Evolutionary conservation across 1,140 invertebrate species (phyloP).

Genomic region (Antheraea mylitta): DNA sequence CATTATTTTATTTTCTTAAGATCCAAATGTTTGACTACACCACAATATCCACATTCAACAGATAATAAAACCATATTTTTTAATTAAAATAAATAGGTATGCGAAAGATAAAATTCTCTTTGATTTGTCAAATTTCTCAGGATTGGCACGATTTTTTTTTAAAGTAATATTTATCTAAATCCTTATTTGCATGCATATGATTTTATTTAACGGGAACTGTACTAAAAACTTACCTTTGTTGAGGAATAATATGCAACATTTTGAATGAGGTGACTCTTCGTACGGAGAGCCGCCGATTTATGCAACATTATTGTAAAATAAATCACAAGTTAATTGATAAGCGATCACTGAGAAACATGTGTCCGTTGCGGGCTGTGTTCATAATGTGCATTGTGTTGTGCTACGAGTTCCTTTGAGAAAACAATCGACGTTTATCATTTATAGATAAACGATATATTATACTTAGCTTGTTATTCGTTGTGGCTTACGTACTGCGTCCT

Average conservation of each 20-base stretch:
- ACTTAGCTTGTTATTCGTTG: background rate
- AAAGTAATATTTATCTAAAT: too few relatives aligned
- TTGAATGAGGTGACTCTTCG: slow-evolving; percentile 46
- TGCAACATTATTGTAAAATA: slow-evolving; percentile 46
- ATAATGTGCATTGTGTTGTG: slow-evolving; percentile 31
- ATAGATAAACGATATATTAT: slow-evolving; percentile 24
- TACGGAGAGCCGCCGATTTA: slow-evolving; percentile 48
- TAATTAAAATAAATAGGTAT: too few relatives aligned
- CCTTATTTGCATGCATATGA: too few relatives aligned
- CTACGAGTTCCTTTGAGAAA: slow-evolving; percentile 39
- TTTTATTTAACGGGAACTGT: background rate
- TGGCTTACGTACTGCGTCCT: background rate
- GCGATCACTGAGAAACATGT: slow-evolving; percentile 8
- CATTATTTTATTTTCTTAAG: too few relatives aligned
- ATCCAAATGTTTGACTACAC: too few relatives aligned
- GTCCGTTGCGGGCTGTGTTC: slow-evolving; percentile 41
- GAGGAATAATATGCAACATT: slow-evolving; percentile 54
- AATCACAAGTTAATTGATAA: slow-evolving; percentile 16
- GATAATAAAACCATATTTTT: too few relatives aligned
- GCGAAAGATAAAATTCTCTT: too few relatives aligned
- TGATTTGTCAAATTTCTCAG: too few relatives aligned
- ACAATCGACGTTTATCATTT: slow-evolving; percentile 38
- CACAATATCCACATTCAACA: too few relatives aligned
- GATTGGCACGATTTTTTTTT: too few relatives aligned
- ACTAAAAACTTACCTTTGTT: slow-evolving; percentile 46